Evolutionary conservation across 1,140 invertebrate species (phyloP).

Genomic region (Drosophila eugracilis): DNA sequence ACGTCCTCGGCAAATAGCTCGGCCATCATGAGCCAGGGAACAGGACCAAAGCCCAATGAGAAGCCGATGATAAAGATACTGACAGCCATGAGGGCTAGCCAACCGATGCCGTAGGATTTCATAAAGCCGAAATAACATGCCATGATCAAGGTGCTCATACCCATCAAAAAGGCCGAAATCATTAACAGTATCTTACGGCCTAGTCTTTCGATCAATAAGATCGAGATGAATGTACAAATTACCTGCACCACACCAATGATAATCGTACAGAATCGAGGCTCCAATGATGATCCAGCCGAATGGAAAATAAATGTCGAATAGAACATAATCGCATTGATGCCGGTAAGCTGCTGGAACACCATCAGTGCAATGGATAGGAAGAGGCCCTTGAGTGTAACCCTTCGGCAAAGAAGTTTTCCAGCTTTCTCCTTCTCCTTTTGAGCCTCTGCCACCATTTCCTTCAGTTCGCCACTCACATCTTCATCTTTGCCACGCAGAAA

Average conservation of each 20-base stretch:
- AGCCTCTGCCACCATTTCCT: not conserved
- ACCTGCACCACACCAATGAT: slow-evolving; percentile 91
- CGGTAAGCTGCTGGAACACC: slow-evolving; percentile 67
- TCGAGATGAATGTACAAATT: slow-evolving; percentile 87
- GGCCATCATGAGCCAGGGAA: slow-evolving; percentile 91
- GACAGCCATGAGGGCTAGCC: slow-evolving; percentile 89
- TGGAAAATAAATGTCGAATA: slow-evolving; percentile 62
- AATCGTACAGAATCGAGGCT: slow-evolving; percentile 86
- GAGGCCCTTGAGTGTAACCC: slow-evolving; percentile 26
- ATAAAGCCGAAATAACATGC: slow-evolving; percentile 87
- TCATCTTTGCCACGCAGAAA: slow-evolving; percentile 89
- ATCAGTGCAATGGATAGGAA: slow-evolving; percentile 53
- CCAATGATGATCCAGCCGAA: slow-evolving; percentile 6
- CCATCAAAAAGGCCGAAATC: slow-evolving; percentile 88
- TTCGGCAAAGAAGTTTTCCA: slow-evolving; percentile 4
- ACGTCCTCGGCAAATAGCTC: slow-evolving; percentile 91
- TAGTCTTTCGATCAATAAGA: slow-evolving; percentile 87
- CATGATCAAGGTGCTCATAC: slow-evolving; percentile 86
- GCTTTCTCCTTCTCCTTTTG: not conserved
- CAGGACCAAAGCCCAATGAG: slow-evolving; percentile 92
- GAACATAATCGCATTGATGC: slow-evolving; percentile 73
- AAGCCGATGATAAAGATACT: slow-evolving; percentile 91
- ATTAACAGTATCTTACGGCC: slow-evolving; percentile 89
- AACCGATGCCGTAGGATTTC: slow-evolving; percentile 85
- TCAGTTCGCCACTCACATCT: slow-evolving; percentile 78